These are phyloP conservation scores for Drosophila pandora DNA, from an alignment of 1,140 invertebrate species.

Conservation along the genomic window DNA sequence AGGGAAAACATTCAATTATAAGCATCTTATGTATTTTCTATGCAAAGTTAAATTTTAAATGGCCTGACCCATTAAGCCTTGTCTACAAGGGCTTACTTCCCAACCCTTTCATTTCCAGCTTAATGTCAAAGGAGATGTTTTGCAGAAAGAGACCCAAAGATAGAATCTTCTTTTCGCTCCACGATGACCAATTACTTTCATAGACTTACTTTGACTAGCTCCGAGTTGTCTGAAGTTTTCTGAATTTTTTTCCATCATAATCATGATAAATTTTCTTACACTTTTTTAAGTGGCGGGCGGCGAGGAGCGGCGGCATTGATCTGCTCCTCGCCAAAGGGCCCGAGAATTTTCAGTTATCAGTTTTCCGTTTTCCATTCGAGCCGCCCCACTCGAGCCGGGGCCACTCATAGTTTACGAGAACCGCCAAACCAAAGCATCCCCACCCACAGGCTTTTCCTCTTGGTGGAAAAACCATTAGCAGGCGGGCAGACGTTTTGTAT, in stretches of 20 bases:
- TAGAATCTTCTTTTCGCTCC: neutral
- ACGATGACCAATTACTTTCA: constrained; percentile 35
- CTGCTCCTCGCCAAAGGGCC: constrained; percentile 25
- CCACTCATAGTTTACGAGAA: constrained; percentile 42
- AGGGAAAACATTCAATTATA: too few species aligned
- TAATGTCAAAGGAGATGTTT: neutral
- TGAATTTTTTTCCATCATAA: constrained; percentile 16
- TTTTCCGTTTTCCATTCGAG: constrained; percentile 41
- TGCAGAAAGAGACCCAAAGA: neutral
- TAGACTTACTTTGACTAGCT: constrained; percentile 7
- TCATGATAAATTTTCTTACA: constrained; percentile 52
- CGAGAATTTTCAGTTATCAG: constrained; percentile 48
- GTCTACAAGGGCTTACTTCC: neutral
- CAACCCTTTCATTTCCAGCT: too few species aligned
- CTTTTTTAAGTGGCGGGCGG: constrained; percentile 35
- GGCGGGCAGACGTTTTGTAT: constrained; percentile 54
- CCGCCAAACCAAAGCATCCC: constrained; percentile 29
- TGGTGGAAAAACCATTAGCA: constrained; percentile 50
- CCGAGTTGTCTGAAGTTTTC: constrained; percentile 5
- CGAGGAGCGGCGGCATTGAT: constrained; percentile 35
- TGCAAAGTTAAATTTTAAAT: neutral
- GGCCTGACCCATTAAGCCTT: neutral
- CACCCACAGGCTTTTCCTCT: neutral
- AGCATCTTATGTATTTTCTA: too few species aligned
- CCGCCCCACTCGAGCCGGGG: constrained; percentile 21